Base-by-base conservation (phyloP, 2,797 vertebrate genomes). In the Phoeniculus purpureus region DNA sequence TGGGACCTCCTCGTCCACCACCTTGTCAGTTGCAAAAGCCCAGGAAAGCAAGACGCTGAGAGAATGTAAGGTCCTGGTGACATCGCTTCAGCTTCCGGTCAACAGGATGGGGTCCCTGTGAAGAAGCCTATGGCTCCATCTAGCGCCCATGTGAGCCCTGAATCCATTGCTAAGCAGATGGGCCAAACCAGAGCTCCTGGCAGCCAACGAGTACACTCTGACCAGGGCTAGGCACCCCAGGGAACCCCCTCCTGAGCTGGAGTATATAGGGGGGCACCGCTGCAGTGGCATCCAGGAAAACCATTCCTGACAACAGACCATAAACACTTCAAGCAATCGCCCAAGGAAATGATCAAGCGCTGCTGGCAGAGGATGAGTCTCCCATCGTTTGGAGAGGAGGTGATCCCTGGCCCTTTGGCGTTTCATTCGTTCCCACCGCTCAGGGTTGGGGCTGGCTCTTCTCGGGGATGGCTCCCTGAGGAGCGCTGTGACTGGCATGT, bases 261-360 rank as follows among this genome's bases (percentile, higher is more conserved):
- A 81, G 98, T 98, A 45, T 98, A 98, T 91, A 97, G 98, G 47
- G 98, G 97, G 84, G 96, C 98, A 96, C 98, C 97, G 3, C 93
- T 98, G 54, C 98, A 97, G 70, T 98, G 98, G 98, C 98, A 98
- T 75, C 97, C 98, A n/a, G 98, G 58, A 98, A 97, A 98, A 99
- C 96, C 98, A 98, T 84, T 3, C 98, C 98, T 18, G 98, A 97
- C 88, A 98, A 98, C 93, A 98, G 98, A 94, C 98, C 37, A 37
- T 37, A 37, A 99, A 29, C 96, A 98, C 85, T 98, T 98, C 14
- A 98, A 98, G 89, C 95, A 40, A 90, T 98, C 97, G 64, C 98
- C 98, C 92, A 98, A 99, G 95, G 98, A 99, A 91, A 96, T 98
- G 10, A 99, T 82, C 98, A 98, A 98, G 98, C 98, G 59, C 96